phyloP scores from a whole-genome alignment of 2,888 invertebrate species.

The Ennomos fuscantarius region DNA sequence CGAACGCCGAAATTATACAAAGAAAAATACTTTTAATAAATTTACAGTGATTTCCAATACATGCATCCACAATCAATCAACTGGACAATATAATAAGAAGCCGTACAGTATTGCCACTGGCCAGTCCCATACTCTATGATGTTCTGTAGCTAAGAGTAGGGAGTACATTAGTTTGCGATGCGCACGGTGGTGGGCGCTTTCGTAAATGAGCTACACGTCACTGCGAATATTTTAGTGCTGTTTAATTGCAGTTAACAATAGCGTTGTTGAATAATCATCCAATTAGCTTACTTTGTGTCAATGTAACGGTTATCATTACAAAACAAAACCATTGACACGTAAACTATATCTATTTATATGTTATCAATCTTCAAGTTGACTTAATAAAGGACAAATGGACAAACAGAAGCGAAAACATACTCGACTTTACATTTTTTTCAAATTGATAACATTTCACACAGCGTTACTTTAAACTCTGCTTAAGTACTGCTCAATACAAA shows the following conservation, averaged over 20 bases:
- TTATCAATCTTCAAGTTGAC: background rate
- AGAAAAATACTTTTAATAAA: too few relatives aligned
- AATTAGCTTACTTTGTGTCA: background rate
- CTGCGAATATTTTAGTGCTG: background rate
- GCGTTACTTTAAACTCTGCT: too few relatives aligned
- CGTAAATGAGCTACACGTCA: slow-evolving; percentile 16
- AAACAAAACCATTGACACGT: background rate
- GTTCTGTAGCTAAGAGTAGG: background rate
- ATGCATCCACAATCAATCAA: too few relatives aligned
- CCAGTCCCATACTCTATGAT: too few relatives aligned
- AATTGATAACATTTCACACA: too few relatives aligned
- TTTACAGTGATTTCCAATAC: too few relatives aligned
- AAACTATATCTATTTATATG: background rate
- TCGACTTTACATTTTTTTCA: too few relatives aligned
- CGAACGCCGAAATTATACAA: background rate
- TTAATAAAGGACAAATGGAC: background rate
- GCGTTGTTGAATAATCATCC: background rate
- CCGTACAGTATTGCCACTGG: too few relatives aligned
- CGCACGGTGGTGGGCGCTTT: slow-evolving; percentile 40
- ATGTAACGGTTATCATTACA: background rate
- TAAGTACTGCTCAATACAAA: too few relatives aligned
- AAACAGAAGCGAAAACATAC: background rate
- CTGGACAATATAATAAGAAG: too few relatives aligned
- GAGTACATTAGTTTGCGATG: slow-evolving; percentile 52
- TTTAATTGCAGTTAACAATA: background rate